Evolutionary conservation across 2,113 vertebrate genomes (phyloP).

Genomic region (Perccottus glenii): DNA sequence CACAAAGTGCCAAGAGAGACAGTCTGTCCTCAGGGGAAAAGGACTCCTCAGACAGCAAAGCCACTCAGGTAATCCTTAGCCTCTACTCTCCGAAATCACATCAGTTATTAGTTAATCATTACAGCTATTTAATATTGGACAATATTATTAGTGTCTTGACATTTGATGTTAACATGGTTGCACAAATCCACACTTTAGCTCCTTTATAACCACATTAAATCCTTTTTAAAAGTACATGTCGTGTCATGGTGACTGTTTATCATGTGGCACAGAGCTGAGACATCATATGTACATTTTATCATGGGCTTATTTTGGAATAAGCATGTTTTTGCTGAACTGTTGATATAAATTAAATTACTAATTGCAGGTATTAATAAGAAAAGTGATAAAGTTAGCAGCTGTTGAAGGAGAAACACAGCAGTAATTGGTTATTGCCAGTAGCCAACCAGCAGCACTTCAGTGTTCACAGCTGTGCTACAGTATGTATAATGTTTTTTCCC

Average conservation of each 20-base stretch:
- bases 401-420: neutral
- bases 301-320: neutral
- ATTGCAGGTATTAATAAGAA: neutral
- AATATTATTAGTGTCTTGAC: neutral
- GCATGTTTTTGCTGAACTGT: neutral
- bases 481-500: neutral
- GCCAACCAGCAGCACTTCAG: neutral
- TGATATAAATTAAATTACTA: neutral
- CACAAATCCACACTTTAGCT: neutral
- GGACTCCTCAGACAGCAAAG: constrained; percentile 84
- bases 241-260: no score
- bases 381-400: neutral
- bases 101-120: neutral
- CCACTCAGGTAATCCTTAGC: constrained; percentile 87
- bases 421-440: neutral
- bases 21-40: constrained; percentile 85
- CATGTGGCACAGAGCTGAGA: no score
- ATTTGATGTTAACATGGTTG: no score
- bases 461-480: neutral
- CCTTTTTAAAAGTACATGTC: no score
- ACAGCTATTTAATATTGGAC: neutral
- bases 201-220: neutral
- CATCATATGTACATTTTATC: neutral
- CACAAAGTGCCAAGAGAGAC: constrained; percentile 85
- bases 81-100: neutral